Conservation (phyloP, 2,797 vertebrate genomes). For the Chlorospingus semifuscus region DNA sequence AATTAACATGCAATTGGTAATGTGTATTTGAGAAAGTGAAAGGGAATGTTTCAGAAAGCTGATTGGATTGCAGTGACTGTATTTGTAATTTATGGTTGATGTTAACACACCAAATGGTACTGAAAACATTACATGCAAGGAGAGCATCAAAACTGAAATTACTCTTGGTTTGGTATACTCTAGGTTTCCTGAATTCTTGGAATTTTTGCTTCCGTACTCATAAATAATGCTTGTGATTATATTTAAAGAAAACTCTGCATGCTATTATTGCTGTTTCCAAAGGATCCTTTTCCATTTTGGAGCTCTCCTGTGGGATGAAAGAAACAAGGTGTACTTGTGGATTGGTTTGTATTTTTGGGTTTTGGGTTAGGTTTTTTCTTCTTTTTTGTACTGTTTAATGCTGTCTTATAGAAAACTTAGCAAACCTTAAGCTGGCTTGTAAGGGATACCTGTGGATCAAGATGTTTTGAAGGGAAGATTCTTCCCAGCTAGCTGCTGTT, state of each 20-base stretch:
- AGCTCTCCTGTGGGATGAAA: neutral
- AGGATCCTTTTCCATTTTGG: neutral
- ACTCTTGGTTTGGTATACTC: neutral
- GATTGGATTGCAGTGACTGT: neutral
- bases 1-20: neutral
- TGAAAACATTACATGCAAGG: neutral
- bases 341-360: neutral
- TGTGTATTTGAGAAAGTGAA: neutral
- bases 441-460: neutral
- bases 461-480: neutral
- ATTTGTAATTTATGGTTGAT: constrained; percentile 23
- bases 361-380: neutral
- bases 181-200: neutral
- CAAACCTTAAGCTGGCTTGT: neutral
- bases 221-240: neutral
- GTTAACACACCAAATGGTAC: constrained; percentile 6
- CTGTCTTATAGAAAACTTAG: neutral
- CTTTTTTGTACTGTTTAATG: neutral
- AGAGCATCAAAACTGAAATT: neutral
- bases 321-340: neutral
- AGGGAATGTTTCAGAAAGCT: neutral
- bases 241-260: neutral
- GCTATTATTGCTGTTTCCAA: neutral
- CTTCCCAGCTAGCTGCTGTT: neutral
- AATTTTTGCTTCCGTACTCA: neutral